Conservation (phyloP, 2,888 invertebrate genomes). For the Chrysolina oricalcia region DNA sequence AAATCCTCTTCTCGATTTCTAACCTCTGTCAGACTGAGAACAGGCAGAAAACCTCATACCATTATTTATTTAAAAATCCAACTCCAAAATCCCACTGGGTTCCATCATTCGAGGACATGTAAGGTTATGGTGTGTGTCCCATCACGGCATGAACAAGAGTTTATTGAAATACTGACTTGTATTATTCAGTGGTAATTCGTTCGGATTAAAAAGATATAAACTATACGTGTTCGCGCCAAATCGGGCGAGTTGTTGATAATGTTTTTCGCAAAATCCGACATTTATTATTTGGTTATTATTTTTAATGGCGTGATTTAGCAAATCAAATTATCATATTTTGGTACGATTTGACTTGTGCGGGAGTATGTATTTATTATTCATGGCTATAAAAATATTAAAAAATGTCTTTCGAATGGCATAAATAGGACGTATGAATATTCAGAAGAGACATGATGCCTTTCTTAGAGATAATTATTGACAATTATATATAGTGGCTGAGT, state of each 20-base stretch:
- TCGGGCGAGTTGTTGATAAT: slow-evolving; percentile 48
- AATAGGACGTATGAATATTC: background rate
- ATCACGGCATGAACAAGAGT: slow-evolving; percentile 21
- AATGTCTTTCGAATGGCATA: background rate
- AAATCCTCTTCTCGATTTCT: no score
- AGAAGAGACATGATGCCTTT: background rate
- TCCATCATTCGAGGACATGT: background rate
- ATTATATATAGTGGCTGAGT: no score
- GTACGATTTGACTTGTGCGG: slow-evolving; percentile 36
- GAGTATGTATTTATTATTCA: slow-evolving; percentile 43
- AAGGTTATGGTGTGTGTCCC: background rate
- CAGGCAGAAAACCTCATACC: no score
- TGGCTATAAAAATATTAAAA: slow-evolving; percentile 24
- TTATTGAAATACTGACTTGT: slow-evolving; percentile 11
- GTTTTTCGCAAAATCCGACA: slow-evolving; percentile 40
- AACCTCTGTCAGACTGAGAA: no score
- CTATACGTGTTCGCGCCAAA: slow-evolving; percentile 39
- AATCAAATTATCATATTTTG: slow-evolving; percentile 37
- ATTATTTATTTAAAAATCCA: background rate
- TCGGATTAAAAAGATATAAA: slow-evolving; percentile 48
- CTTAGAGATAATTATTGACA: background rate
- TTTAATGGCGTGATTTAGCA: slow-evolving; percentile 38
- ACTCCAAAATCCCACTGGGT: background rate
- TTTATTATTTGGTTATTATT: slow-evolving; percentile 50
- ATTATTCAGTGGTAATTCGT: slow-evolving; percentile 44